Percentiles rank a stretch among this genome's conserved stretches.
phyloP scores from a whole-genome alignment of 2,113 vertebrate genomes.

The Rhabdomys dilectus region DNA sequence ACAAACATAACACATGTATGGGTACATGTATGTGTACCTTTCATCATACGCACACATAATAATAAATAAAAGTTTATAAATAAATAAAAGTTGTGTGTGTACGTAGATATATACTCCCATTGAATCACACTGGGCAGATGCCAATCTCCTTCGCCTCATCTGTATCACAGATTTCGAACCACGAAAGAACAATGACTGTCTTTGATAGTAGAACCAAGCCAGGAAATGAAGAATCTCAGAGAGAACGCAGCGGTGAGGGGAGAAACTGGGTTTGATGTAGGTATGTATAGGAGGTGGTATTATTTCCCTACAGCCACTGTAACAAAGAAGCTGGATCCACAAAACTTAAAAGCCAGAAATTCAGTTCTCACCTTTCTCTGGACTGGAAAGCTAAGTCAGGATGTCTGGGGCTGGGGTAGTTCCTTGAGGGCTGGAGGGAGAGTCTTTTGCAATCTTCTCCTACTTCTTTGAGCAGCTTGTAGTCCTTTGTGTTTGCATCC shows the following conservation, averaged over 20 bases:
- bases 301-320: not conserved
- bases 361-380: not conserved
- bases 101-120: not conserved
- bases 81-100: too few relatives aligned
- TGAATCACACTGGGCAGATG: not conserved
- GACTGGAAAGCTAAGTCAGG: not conserved
- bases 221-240: not conserved
- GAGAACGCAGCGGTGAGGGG: accelerated
- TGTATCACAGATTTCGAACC: not conserved
- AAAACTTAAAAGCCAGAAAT: not conserved
- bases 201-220: not conserved
- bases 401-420: not conserved
- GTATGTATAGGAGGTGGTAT: not conserved
- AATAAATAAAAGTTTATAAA: not conserved
- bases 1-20: too few relatives aligned
- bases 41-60: not conserved
- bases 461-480: accelerated
- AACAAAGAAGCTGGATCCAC: not conserved
- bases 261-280: not conserved
- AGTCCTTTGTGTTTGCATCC: not conserved
- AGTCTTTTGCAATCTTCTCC: accelerated
- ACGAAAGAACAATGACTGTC: not conserved
- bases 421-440: accelerated
- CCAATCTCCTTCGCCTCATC: not conserved
- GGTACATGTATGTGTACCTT: not conserved